Base-by-base conservation (phyloP, 2,113 vertebrate genomes). In the Erpornis zantholeuca region DNA sequence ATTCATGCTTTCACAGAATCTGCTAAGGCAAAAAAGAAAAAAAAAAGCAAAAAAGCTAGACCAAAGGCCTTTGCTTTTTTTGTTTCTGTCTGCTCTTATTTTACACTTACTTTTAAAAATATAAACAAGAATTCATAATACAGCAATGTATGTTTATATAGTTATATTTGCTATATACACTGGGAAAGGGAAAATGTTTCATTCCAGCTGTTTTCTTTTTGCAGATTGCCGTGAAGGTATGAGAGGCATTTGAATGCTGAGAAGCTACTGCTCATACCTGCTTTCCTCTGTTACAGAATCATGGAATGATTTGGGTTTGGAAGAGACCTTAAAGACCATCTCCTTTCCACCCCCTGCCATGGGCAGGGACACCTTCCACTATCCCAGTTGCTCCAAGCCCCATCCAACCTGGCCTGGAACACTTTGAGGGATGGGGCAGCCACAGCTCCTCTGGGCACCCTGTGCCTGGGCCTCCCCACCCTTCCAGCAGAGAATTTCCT, bases 1-100 rank as follows among this genome's bases (percentile, higher is more conserved):
- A 83, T 92, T 96, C 88, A 88, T 95, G 53, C 63, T 94, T 95
- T 69, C 45, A 77, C 79, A 77, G 85, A 54, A 40, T 79, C 73
- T 82, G 80, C 47, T n/a, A 63, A 73, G 27, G 61, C 16, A 28
- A 25, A 49, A 45, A 54, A 25, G 44, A 45, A 54, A 64, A 8
- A 29, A 33, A n/a, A 20, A 22, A 35, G 6, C 28, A 33, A 54
- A 50, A 29, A n/a, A 50, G 11, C 19, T 54, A 29, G 25, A 61
- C 40, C 3, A 3, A 29, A 83, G 31, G 10, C 33, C 4, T 80
- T 63, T 77, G 53, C 38, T 47, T 61, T 71, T 68, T 73, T 80
- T 90, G 50, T 82, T 92, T 73, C 44, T 60, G 12, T 36, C 47
- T 73, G 14, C 25, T 71, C 40, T 88, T 61, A 23, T 36, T 96